Conservation (phyloP, 2,797 vertebrate genomes). For the Leptatherina wallacei region DNA sequence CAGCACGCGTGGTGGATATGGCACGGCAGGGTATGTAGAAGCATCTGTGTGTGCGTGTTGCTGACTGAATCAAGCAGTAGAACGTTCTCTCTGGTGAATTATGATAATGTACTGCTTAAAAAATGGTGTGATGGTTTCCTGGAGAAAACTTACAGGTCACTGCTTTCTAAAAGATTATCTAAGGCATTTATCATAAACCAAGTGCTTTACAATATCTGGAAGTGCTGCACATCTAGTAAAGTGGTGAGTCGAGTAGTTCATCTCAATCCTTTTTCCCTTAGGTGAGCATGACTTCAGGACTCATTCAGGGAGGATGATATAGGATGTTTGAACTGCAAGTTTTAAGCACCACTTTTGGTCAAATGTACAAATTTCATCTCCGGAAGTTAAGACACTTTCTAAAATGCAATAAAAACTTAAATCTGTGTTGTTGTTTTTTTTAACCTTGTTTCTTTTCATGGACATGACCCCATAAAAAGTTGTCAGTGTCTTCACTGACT, state of each 20-base stretch:
- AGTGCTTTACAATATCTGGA: slow-evolving; percentile 38
- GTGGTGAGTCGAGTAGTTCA: slow-evolving; percentile 6
- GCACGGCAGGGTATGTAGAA: slow-evolving; percentile 2
- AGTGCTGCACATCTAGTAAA: slow-evolving; percentile 31
- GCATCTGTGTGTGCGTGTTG: slow-evolving; percentile 11
- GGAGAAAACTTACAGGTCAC: slow-evolving; percentile 52
- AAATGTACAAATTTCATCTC: background rate
- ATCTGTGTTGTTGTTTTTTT: too few relatives aligned
- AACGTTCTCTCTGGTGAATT: slow-evolving; percentile 43
- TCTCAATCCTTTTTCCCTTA: background rate
- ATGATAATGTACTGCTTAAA: slow-evolving; percentile 51
- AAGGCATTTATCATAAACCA: slow-evolving; percentile 45
- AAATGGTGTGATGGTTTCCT: slow-evolving; percentile 48
- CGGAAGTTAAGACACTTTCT: background rate
- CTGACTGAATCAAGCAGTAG: slow-evolving; percentile 39
- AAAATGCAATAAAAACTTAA: too few relatives aligned
- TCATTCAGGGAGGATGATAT: background rate
- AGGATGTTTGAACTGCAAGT: background rate
- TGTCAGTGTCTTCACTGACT: too few relatives aligned
- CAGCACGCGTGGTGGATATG: slow-evolving; percentile 1
- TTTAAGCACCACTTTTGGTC: background rate
- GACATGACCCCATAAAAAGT: too few relatives aligned
- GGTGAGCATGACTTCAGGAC: background rate
- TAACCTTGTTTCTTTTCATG: background rate
- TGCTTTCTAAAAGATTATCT: slow-evolving; percentile 57